Conservation (phyloP, 2,797 vertebrate genomes). For the Poeciliopsis turneri region DNA sequence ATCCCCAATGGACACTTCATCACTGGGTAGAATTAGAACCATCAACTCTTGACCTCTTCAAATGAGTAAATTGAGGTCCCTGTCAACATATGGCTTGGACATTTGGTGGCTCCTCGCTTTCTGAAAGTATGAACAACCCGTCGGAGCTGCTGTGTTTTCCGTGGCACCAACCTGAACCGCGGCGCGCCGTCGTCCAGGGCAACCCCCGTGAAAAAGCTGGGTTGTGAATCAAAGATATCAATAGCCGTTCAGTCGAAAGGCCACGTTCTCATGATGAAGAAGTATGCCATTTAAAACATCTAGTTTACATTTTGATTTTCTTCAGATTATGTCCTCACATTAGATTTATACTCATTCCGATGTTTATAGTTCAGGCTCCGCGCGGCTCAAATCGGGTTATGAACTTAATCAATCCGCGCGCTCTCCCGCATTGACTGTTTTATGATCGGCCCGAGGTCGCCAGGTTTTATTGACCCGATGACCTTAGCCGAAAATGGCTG, state of each 20-base stretch:
- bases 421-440: conserved; percentile 73
- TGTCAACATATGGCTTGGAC: conserved; percentile 60
- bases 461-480: conserved; percentile 79
- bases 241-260: conserved; percentile 67
- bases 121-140: conserved; percentile 39
- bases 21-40: conserved; percentile 52
- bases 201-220: conserved; percentile 34
- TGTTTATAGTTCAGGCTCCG: conserved; percentile 72
- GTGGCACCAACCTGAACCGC: conserved; percentile 22
- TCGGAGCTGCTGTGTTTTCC: conserved; percentile 26
- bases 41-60: conserved; percentile 68
- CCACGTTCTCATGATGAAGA: conserved; percentile 68
- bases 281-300: conserved; percentile 72
- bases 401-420: conserved; percentile 77
- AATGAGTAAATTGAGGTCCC: conserved; percentile 65
- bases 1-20: conserved; percentile 55
- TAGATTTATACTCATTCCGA: conserved; percentile 75
- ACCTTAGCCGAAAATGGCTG: conserved; percentile 75
- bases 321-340: conserved; percentile 67
- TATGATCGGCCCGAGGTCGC: conserved; percentile 79
- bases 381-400: conserved; percentile 77
- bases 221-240: conserved; percentile 59
- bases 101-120: conserved; percentile 31
- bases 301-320: conserved; percentile 80
- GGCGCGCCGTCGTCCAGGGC: not conserved